Evolutionary conservation across 2,888 invertebrate genomes (phyloP).

Genomic region (Petrolisthes manimaculis): DNA sequence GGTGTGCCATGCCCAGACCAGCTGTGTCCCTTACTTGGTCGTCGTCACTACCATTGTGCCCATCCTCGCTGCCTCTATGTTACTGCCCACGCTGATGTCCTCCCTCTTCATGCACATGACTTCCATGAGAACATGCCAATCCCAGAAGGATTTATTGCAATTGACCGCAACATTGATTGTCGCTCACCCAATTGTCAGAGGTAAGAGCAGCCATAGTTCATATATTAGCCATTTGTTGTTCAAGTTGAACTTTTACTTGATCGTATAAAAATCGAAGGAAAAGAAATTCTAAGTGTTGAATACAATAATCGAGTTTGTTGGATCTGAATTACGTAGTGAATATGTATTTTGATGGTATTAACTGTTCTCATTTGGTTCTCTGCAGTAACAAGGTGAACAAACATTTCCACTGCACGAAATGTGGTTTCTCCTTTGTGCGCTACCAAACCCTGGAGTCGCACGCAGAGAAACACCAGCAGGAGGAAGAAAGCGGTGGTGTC

Average conservation of each 20-base stretch:
- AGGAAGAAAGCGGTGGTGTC: slow-evolving; percentile 51
- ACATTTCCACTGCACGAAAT: slow-evolving; percentile 83
- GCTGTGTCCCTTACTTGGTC: slow-evolving; percentile 78
- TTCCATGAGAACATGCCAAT: slow-evolving; percentile 87
- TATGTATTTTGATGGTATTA: not conserved
- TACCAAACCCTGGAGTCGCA: slow-evolving; percentile 82
- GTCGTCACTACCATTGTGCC: slow-evolving; percentile 88
- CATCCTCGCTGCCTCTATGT: slow-evolving; percentile 85
- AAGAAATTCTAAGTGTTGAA: no score
- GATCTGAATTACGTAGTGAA: no score
- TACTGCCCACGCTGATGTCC: slow-evolving; percentile 82
- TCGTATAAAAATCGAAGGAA: no score
- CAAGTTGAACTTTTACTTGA: no score
- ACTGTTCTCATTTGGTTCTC: not conserved
- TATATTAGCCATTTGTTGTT: no score
- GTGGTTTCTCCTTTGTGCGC: slow-evolving; percentile 81
- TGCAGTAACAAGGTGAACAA: slow-evolving; percentile 78
- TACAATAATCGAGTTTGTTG: no score
- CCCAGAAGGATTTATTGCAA: slow-evolving; percentile 87
- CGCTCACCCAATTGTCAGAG: slow-evolving; percentile 77
- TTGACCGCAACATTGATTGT: slow-evolving; percentile 81
- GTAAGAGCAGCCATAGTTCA: slow-evolving; percentile 66
- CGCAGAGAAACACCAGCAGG: slow-evolving; percentile 76
- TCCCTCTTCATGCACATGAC: slow-evolving; percentile 86
- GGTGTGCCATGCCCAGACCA: slow-evolving; percentile 80